These are phyloP conservation scores for Clarias gariepinus DNA, from an alignment of 2,113 vertebrate genomes.

Conservation along the genomic window DNA sequence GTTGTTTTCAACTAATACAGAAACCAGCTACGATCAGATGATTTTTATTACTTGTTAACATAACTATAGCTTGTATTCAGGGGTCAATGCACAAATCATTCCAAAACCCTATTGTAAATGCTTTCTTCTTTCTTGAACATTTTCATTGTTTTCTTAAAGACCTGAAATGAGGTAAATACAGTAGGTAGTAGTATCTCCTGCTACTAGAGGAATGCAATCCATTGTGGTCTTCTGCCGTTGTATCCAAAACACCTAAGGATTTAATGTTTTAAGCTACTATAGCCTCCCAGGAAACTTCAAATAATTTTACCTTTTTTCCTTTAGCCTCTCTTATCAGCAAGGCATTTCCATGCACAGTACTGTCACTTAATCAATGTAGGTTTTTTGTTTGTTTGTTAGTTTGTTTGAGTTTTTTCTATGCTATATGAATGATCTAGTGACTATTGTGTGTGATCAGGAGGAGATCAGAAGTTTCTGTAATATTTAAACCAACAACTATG, in stretches of 20 bases:
- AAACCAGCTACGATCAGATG: too few species aligned
- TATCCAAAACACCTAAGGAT: not conserved
- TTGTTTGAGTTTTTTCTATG: too few species aligned
- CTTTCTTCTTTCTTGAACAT: not conserved
- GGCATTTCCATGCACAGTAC: not conserved
- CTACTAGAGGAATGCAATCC: too few species aligned
- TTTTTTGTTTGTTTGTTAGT: too few species aligned
- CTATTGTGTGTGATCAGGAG: not conserved
- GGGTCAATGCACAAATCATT: not conserved
- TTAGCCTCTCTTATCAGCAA: not conserved
- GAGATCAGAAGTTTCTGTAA: not conserved
- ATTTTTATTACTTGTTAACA: too few species aligned
- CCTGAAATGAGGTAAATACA: not conserved
- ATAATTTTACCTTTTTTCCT: not conserved
- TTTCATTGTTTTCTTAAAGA: not conserved
- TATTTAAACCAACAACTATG: not conserved
- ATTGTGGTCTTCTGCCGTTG: not conserved
- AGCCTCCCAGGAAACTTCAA: not conserved
- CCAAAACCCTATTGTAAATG: not conserved
- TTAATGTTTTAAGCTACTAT: not conserved
- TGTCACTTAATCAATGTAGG: not conserved
- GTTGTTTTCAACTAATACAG: too few species aligned
- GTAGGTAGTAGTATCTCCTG: too few species aligned
- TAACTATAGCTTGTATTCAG: not conserved
- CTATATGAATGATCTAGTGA: not conserved